phyloP scores from a whole-genome alignment of 1,140 invertebrate genomes.

The Calosoma granatense region DNA sequence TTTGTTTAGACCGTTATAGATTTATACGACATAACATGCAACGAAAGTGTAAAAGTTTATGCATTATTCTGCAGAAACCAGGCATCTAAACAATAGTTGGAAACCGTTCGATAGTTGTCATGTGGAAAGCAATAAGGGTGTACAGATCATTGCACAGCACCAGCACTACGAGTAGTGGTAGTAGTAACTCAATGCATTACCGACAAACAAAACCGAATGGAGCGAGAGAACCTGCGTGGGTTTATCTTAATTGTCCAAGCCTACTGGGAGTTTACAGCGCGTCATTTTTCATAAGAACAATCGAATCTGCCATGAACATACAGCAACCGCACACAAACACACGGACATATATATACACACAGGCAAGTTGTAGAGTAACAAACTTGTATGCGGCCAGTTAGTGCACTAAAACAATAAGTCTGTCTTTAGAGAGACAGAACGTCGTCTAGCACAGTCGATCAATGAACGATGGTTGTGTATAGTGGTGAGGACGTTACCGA shows the following conservation, averaged over 20 bases:
- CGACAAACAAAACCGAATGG: neutral
- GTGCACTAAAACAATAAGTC: neutral
- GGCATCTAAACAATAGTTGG: too few relatives aligned
- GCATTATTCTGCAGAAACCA: too few relatives aligned
- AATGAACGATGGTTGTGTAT: neutral
- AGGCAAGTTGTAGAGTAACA: neutral
- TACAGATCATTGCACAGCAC: too few relatives aligned
- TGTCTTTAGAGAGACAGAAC: neutral
- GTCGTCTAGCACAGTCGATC: neutral
- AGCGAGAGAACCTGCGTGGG: neutral
- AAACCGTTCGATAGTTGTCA: too few relatives aligned
- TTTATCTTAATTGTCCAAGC: constrained; percentile 4
- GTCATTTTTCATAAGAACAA: constrained; percentile 4
- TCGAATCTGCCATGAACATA: neutral
- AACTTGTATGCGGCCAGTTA: too few relatives aligned
- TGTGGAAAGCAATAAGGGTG: too few relatives aligned
- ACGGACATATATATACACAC: neutral
- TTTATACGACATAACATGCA: too few relatives aligned
- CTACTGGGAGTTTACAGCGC: neutral
- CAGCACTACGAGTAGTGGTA: too few relatives aligned
- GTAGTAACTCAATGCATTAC: constrained; percentile 3
- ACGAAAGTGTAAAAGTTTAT: too few relatives aligned
- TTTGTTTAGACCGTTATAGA: too few relatives aligned
- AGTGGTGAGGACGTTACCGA: neutral
- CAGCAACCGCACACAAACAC: neutral